These are phyloP conservation scores for Alcis repandata DNA, from an alignment of 2,888 invertebrate genomes.

Conservation along the genomic window DNA sequence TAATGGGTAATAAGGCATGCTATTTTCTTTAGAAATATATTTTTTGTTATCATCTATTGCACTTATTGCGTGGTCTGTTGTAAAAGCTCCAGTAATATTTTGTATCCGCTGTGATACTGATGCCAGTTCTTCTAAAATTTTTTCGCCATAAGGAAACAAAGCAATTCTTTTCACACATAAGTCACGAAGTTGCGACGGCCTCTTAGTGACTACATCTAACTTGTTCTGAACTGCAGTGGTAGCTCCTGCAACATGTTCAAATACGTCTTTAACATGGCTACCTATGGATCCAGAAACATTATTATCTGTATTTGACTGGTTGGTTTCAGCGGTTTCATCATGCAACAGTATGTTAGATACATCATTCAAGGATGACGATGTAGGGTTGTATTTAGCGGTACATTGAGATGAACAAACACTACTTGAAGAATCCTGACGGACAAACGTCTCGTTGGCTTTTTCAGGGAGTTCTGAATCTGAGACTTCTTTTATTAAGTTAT, in stretches of 20 bases:
- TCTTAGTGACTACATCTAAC: conserved; percentile 39
- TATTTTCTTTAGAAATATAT: conserved; percentile 41
- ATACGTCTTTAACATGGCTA: conserved; percentile 78
- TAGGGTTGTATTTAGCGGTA: conserved; percentile 90
- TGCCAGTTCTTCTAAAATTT: conserved; percentile 89
- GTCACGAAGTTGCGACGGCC: conserved; percentile 87
- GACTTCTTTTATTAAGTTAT: conserved; percentile 80
- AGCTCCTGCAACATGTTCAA: conserved; percentile 74
- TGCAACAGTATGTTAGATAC: conserved; percentile 85
- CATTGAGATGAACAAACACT: conserved; percentile 89
- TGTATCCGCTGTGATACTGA: conserved; percentile 87
- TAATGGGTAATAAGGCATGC: conserved; percentile 80
- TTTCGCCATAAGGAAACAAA: conserved; percentile 89
- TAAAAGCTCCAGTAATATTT: conserved; percentile 62
- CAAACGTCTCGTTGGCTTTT: conserved; percentile 63
- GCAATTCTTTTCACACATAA: conserved; percentile 89
- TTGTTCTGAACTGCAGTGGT: conserved; percentile 52
- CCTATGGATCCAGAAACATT: conserved; percentile 49
- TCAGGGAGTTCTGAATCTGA: conserved; percentile 72
- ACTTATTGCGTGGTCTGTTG: conserved; percentile 40
- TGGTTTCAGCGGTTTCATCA: conserved; percentile 68
- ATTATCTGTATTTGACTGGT: conserved; percentile 52
- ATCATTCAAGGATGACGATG: conserved; percentile 87
- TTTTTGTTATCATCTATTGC: conserved; percentile 34
- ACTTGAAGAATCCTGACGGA: conserved; percentile 87